Base-by-base conservation (phyloP, 2,113 vertebrate species). In the Cettia cetti region DNA sequence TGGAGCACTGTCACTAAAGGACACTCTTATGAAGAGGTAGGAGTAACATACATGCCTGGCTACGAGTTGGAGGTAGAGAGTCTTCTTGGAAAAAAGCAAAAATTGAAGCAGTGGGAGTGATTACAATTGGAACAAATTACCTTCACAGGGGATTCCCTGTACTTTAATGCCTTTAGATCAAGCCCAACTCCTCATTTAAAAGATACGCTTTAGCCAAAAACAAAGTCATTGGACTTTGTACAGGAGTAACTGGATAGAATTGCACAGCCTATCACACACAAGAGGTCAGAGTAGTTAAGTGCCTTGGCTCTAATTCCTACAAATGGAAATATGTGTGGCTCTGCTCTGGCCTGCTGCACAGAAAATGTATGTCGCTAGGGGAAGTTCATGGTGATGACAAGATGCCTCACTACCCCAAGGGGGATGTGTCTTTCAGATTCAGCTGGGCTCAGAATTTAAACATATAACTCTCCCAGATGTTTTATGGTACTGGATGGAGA, bases 111-210 rank as follows among this genome's bases (percentile, higher is more conserved):
- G 88, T 65, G 50, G 40, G 50, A 47, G 40, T 90, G 61, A 85
- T 80, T 90, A 90, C 82, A 95, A 85, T 82, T 96, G 92, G 85
- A 97, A 82, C 33, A 86, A 82, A 95, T 90, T 85, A 92, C 30
- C 37, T 70, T 86, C 85, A 90, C 82, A 66, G 63, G 94, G 94
- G 71, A 94, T 95, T 96, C 96, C 96, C 94, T 86, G 63, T 74
- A 39, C 83, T 92, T 88, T 90, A 70, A 83, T 49, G 64, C 44
- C 86, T 81, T 84, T 39, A 93, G 64, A 66, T 90, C 91, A 91
- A 96, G 76, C 42, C 28, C 5, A 13, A 56, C 44, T 92, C 86
- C 64, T 95, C 76, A 81, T 92, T 92, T 93, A 63, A 92, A 92
- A 84, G 72, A 94, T 86, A 80, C 0, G 13, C 56, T 68, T 75